Conservation (phyloP, 2,888 invertebrate genomes). For the Sthenelais limicola region DNA sequence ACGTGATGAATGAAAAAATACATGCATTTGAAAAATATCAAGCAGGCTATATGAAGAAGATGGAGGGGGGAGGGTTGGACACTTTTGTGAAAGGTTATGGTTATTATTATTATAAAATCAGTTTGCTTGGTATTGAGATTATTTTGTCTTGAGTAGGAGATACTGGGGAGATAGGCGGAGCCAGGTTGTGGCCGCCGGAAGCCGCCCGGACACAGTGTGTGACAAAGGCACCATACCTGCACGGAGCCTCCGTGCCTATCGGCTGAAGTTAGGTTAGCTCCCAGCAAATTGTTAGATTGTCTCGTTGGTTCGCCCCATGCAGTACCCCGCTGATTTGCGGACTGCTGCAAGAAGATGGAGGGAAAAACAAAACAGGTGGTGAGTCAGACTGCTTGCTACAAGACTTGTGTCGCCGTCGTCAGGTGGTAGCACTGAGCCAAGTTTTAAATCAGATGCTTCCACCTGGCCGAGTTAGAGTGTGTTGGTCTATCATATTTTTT, state of each 20-base stretch:
- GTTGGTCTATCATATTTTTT: too few relatives aligned
- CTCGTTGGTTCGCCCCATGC: constrained; percentile 50
- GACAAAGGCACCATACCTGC: constrained; percentile 78
- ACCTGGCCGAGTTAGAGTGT: too few relatives aligned
- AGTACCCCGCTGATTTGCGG: constrained; percentile 48
- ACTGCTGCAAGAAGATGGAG: constrained; percentile 47
- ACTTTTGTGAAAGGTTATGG: too few relatives aligned
- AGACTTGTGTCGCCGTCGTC: not conserved
- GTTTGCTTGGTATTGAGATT: too few relatives aligned
- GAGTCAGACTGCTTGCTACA: not conserved
- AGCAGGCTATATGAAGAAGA: too few relatives aligned
- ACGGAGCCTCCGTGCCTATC: constrained; percentile 95
- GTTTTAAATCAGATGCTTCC: too few relatives aligned
- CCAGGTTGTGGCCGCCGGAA: not conserved
- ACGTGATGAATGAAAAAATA: too few relatives aligned
- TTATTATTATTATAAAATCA: too few relatives aligned
- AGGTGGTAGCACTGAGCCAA: constrained; percentile 16
- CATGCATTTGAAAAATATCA: too few relatives aligned
- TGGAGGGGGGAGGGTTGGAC: not conserved
- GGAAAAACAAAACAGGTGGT: not conserved
- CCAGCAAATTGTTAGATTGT: constrained; percentile 49
- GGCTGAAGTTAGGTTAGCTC: constrained; percentile 76
- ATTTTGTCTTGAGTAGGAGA: constrained; percentile 6
- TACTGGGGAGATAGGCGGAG: not conserved
- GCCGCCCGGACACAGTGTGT: constrained; percentile 15